Evolutionary conservation across 2,888 invertebrate species (phyloP).

Genomic region (Xylocampa areola): DNA sequence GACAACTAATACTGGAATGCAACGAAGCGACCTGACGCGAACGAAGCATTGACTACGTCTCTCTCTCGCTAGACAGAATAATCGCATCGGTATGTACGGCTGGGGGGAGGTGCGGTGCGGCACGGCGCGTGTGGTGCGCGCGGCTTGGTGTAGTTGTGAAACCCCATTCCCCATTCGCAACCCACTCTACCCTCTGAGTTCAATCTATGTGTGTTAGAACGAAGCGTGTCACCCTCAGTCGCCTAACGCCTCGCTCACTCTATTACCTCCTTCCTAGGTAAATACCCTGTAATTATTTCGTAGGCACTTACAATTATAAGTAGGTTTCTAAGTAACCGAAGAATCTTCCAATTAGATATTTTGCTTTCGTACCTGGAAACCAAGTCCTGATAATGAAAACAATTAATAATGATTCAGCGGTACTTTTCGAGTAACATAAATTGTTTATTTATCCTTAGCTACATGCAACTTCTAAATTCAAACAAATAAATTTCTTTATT

Average conservation of each 20-base stretch:
- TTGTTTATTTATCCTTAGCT: background rate
- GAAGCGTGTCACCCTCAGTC: slow-evolving; percentile 58
- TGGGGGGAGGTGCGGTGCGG: slow-evolving; percentile 48
- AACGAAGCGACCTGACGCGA: slow-evolving; percentile 71
- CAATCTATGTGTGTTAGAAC: slow-evolving; percentile 51
- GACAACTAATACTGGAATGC: slow-evolving; percentile 66
- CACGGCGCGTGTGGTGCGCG: slow-evolving; percentile 57
- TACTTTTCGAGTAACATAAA: background rate
- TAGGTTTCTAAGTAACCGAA: background rate
- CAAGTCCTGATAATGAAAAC: no score
- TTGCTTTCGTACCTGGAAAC: no score
- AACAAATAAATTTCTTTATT: slow-evolving; percentile 1
- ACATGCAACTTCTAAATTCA: background rate
- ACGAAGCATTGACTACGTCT: slow-evolving; percentile 79
- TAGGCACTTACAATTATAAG: slow-evolving; percentile 4
- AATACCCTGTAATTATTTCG: slow-evolving; percentile 31
- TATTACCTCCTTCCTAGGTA: slow-evolving; percentile 26
- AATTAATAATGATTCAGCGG: background rate
- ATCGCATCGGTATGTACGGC: slow-evolving; percentile 69
- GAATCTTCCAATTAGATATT: no score
- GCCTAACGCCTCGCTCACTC: slow-evolving; percentile 49
- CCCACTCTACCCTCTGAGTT: slow-evolving; percentile 59
- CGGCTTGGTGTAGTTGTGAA: slow-evolving; percentile 52
- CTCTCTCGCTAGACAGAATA: slow-evolving; percentile 85
- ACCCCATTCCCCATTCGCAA: slow-evolving; percentile 59